Conservation (phyloP, 1,140 invertebrate species). For the Bombus huntii region DNA sequence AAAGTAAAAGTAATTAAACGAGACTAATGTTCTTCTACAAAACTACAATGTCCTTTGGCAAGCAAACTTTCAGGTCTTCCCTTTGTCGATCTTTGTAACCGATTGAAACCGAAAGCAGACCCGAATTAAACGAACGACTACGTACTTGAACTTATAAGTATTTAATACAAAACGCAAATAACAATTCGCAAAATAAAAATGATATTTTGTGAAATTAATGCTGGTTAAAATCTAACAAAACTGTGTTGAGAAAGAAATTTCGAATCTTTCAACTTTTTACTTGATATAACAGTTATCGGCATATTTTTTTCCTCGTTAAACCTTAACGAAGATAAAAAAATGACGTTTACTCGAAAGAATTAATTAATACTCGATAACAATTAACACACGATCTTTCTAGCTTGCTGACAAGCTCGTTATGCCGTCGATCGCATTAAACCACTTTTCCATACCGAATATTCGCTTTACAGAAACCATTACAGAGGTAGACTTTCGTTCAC, state of each 20-base stretch:
- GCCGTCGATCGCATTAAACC: neutral
- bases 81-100: neutral
- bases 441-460: neutral
- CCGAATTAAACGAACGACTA: neutral
- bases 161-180: neutral
- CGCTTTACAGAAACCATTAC: neutral
- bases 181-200: neutral
- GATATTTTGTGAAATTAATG: neutral
- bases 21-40: neutral
- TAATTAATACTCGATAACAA: neutral
- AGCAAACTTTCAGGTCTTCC: neutral
- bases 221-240: neutral
- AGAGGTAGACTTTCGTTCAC: too few relatives aligned
- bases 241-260: neutral
- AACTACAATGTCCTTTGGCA: neutral
- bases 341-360: neutral
- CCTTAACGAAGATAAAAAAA: neutral
- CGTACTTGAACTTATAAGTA: neutral
- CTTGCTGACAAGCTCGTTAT: neutral
- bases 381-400: neutral
- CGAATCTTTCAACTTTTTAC: neutral
- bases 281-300: neutral
- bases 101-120: neutral
- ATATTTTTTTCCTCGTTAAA: neutral
- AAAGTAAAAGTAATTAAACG: conserved; percentile 29